Evolutionary conservation across 2,797 vertebrate species (phyloP), one percentile per base, ranked within the genome.

Genomic region (Otus scops): DNA sequence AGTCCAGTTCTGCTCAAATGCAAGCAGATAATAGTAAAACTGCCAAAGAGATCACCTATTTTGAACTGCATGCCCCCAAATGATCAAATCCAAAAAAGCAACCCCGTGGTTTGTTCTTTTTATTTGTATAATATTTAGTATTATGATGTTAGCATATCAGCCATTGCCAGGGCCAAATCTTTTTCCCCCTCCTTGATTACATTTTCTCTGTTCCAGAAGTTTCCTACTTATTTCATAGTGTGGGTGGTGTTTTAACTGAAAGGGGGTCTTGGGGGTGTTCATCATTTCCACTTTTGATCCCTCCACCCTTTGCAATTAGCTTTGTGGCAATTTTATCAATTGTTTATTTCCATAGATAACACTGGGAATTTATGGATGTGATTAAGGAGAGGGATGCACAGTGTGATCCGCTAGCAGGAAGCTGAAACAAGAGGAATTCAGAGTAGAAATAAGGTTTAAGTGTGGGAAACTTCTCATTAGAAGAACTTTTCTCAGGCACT

Each of bases 61-160:
- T 86, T 85, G 73, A 84, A 73, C 57, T 11, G 4, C 32, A 10
- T 68, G 16, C 9, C 23, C 19, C 14, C 14, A 38, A 24, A 28
- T 5, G 2, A 21, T 41, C 56, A 27, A 43, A 13, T 6, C 1
- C 1, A 5, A 3, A 10, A 76, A 19, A 47, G 5, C 0, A 5
- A 47, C 3, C 6, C 19, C 9, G 23, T 2, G n/a, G 21, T 50
- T 76, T 3, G 5, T 6, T 48, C n/a, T 34, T 84, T 69, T 3
- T 9, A 27, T 54, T 71, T 38, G n/a, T 32, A 38, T 53, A 77
- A 36, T 22, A 43, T 57, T 64, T 38, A 56, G 73, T 86, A 53
- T 75, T 71, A 22, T 34, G 16, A 26, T 5, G 0, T 61, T 41
- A 73, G 47, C 30, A 20, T 53, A 27, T 26, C 30, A 70, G 18